Conservation (phyloP, 2,113 vertebrate species). For the Herpetotheres cachinnans region DNA sequence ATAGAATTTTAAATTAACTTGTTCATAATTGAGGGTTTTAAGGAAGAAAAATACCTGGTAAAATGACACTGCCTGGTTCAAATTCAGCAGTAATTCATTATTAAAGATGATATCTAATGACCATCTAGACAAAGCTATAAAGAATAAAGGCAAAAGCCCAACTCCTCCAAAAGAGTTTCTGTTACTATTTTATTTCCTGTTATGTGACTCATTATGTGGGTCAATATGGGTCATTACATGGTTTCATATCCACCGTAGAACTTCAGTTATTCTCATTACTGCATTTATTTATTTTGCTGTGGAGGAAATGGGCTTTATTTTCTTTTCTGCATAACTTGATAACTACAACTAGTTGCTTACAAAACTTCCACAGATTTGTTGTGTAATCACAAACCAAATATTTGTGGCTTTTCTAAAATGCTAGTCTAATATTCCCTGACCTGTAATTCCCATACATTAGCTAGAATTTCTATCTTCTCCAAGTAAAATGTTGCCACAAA, state of each 20-base stretch:
- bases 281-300: neutral
- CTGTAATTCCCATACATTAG: neutral
- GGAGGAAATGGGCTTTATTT: slow-evolving; percentile 8
- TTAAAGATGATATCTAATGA: slow-evolving; percentile 41
- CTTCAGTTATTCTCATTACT: slow-evolving; percentile 41
- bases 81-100: slow-evolving; percentile 55
- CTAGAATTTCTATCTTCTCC: neutral
- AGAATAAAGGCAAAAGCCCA: neutral
- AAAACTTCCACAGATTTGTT: slow-evolving; percentile 32
- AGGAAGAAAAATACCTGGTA: slow-evolving; percentile 20
- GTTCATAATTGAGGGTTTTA: neutral
- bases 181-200: slow-evolving; percentile 28
- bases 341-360: neutral
- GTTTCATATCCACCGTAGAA: slow-evolving; percentile 48
- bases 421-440: neutral
- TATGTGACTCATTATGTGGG: neutral
- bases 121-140: neutral
- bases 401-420: slow-evolving; percentile 12
- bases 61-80: slow-evolving; percentile 20
- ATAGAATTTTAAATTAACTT: slow-evolving; percentile 11
- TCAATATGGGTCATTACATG: neutral
- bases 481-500: neutral
- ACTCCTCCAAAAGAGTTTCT: slow-evolving; percentile 2
- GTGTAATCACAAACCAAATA: slow-evolving; percentile 7
- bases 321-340: slow-evolving; percentile 29